Base-by-base conservation (phyloP, 1,140 invertebrate species). In the Drosophila pseudoobscura region DNA sequence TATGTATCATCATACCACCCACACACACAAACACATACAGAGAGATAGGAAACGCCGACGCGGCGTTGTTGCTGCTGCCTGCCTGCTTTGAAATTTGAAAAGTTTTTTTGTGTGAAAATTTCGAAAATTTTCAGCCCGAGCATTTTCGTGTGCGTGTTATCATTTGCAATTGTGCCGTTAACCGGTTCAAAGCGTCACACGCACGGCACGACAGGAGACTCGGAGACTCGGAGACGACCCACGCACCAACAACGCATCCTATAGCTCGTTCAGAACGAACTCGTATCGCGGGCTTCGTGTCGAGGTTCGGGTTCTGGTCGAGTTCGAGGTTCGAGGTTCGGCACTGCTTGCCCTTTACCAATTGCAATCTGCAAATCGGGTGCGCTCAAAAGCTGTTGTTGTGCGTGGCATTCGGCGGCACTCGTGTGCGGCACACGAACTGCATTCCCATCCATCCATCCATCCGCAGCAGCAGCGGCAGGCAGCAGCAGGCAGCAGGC, bases 101-200 rank as follows among this genome's bases (percentile, higher is more conserved):
- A 84, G 80, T 84, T 84, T 88, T 39, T 88, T 88, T 82, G 78
- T 88, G 75, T 79, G 78, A 88, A 89, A 90, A 89, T 90, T 90
- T 90, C 83, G 79, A 89, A 89, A 90, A 87, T 90, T 66, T 80
- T 75, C 61, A 74, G 50, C 50, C 69, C 64, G 72, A 71, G 72
- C 9, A 39, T 39, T 83, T 76, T 68, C 65, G 63, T 71, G 72
- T 64, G 71, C 69, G 76, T 83, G 83, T 90, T 84, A 90, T 80
- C 84, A 90, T 90, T 89, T 90, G 78, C 82, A 90, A 80, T 90
- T 90, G 83, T 89, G 80, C 80, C 74, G 88, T 87, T 82, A 85
- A 87, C 80, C 83, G 88, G 78, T 88, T 78, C 54, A 39, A 58
- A 24, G 45, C 46, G 43, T 26, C 56, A 59, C 62, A 79, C 76